These are phyloP conservation scores for Balanococcus diminutus DNA, from an alignment of 2,888 invertebrate species.

Conservation along the genomic window DNA sequence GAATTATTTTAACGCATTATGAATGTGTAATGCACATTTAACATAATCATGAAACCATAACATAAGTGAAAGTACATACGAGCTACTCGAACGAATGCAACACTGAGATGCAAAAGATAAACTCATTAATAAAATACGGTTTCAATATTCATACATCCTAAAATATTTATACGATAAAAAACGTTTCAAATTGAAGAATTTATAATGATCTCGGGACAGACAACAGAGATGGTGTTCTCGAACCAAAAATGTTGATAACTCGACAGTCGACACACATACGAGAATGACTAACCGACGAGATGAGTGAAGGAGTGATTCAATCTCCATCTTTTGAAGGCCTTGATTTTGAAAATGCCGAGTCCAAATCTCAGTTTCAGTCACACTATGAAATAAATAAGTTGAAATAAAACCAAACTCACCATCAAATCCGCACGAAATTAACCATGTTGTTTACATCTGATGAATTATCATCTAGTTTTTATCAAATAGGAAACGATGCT, in stretches of 20 bases:
- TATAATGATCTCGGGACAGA: too few relatives aligned
- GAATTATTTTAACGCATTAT: not conserved
- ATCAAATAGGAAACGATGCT: not conserved
- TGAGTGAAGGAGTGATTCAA: not conserved
- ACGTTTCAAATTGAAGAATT: too few relatives aligned
- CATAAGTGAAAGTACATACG: not conserved
- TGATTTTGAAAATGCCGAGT: not conserved
- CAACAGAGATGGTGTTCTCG: too few relatives aligned
- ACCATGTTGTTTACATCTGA: conserved; percentile 10
- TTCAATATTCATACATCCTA: not conserved
- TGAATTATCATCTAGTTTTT: not conserved
- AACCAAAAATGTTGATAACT: too few relatives aligned
- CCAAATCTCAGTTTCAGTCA: not conserved
- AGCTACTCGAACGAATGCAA: not conserved
- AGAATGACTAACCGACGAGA: not conserved
- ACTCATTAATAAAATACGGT: not conserved
- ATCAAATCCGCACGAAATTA: not conserved
- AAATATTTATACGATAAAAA: too few relatives aligned
- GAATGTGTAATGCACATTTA: not conserved
- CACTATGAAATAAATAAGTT: not conserved
- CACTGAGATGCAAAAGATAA: not conserved
- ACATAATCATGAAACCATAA: not conserved
- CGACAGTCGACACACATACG: too few relatives aligned
- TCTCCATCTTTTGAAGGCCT: not conserved
- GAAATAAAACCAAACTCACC: not conserved